Conservation (phyloP, 2,888 invertebrate genomes). For the Xanthia togata region DNA sequence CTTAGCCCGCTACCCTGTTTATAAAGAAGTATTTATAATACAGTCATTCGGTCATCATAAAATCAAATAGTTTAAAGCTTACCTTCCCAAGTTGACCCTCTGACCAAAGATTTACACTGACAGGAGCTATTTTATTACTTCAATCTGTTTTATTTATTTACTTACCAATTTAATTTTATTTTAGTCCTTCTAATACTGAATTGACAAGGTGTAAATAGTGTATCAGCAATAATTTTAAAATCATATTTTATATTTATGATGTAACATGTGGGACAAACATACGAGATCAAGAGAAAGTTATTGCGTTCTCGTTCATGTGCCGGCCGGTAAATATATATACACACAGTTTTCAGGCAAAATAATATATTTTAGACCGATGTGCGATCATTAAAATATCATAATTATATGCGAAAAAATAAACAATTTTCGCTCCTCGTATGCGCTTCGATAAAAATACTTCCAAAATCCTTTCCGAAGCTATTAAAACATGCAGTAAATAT, state of each 20-base stretch:
- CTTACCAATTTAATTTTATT: background rate
- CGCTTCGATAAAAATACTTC: background rate
- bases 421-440: background rate
- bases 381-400: background rate
- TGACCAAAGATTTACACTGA: background rate
- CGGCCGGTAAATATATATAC: slow-evolving; percentile 9
- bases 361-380: background rate
- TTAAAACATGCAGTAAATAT: slow-evolving; percentile 1
- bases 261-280: slow-evolving; percentile 20
- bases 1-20: background rate
- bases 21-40: no score
- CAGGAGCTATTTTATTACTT: background rate
- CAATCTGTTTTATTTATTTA: background rate
- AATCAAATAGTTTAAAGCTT: background rate
- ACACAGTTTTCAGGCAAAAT: background rate
- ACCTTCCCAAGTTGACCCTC: background rate
- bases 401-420: background rate
- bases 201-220: background rate
- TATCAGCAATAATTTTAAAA: background rate
- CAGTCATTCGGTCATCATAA: no score
- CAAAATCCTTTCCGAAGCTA: background rate
- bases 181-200: background rate
- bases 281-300: background rate
- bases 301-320: background rate
- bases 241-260: slow-evolving; percentile 21